Base-by-base conservation (phyloP, 2,113 vertebrate genomes). In the Aphyosemion australe region DNA sequence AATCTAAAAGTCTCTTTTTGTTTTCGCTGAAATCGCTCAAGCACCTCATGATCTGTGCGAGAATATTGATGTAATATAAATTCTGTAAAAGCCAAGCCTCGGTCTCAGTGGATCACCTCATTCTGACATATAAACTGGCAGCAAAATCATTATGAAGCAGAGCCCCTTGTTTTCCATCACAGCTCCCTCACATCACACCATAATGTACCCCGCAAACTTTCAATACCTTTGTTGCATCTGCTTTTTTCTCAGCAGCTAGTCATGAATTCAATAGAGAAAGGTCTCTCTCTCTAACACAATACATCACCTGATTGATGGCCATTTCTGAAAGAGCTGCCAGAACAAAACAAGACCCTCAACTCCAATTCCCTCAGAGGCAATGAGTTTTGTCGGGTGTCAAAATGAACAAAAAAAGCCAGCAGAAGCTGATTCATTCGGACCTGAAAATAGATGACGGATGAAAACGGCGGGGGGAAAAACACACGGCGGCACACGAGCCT, bases 301-400 rank as follows among this genome's bases (percentile, higher is more conserved):
- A 81, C 87, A 87, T 82, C 84, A 84, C 74, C 87, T 90, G 89
- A 92, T 90, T 89, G 90, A 92, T 90, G 89, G 88, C 78, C 75
- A 73, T 73, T 85, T 78, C 85, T 88, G 86, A 91, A 91, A 89
- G 87, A 88, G 82, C 82, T 87, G 88, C 88, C 83, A 88, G 88
- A 90, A 91, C 88, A 92, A 88, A 93, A 91, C 89, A 91, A 88
- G 85, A 86, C 74, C 87, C 87, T 87, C 89, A 72, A 77, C 88
- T 93, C 83, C 91, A 93, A 92, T 93, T 90, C 90, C 89, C 89
- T 84, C 26, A 55, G 86, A 90, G 90, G 83, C 90, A 78, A 93
- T 93, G 88, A 90, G 90, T 91, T 93, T 90, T 90, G 87, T 88
- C 86, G 84, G 83, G 83, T 91, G 88, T 91, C 91, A 89, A 78